Conservation (phyloP, 23 tunicate species). For the Aplidium turbinatum region DNA sequence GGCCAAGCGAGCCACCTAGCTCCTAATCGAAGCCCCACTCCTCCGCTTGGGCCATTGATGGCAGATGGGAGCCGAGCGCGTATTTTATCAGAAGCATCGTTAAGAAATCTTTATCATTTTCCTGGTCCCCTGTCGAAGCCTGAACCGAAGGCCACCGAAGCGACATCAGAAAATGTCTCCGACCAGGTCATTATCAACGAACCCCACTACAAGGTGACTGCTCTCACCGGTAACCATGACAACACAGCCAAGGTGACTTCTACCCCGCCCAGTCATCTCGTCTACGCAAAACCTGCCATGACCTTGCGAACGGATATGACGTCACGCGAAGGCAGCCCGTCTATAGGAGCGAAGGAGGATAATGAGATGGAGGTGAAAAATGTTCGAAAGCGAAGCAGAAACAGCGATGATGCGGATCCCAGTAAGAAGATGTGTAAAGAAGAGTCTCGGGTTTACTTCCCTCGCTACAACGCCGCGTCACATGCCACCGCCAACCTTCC, state of each 20-base stretch:
- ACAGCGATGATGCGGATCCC: not conserved
- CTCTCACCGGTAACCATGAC: conserved; percentile 27
- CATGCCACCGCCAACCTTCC: not conserved
- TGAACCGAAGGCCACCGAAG: not conserved
- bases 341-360: not conserved
- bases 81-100: conserved; percentile 22
- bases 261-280: conserved; percentile 23
- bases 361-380: conserved; percentile 3
- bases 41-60: conserved; percentile 58
- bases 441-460: not conserved
- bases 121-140: conserved; percentile 30
- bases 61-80: conserved; percentile 69
- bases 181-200: conserved; percentile 45
- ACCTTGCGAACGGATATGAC: not conserved
- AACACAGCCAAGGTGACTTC: not conserved
- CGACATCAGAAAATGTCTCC: not conserved
- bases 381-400: conserved; percentile 30
- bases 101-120: conserved; percentile 43
- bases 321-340: not conserved
- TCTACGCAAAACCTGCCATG: conserved; percentile 30
- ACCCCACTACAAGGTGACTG: conserved; percentile 53
- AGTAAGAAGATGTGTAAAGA: conserved; percentile 16
- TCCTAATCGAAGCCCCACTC: conserved; percentile 1
- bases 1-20: conserved; percentile 4
- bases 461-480: not conserved